These are phyloP conservation scores for Pecten maximus DNA, from an alignment of 2,888 invertebrate species.

Conservation along the genomic window DNA sequence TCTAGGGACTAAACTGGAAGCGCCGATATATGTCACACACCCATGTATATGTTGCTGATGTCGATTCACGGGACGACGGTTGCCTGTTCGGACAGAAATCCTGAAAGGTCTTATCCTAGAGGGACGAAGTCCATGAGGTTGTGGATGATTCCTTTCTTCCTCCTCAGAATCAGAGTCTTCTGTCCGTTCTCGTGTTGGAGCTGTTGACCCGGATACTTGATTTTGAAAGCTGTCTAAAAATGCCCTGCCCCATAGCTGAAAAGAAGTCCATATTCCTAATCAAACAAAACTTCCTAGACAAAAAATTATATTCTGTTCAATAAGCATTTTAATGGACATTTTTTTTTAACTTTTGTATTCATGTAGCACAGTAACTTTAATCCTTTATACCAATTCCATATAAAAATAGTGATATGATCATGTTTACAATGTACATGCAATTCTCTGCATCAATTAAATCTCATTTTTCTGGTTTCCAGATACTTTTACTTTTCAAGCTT, in stretches of 20 bases:
- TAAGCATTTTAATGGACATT: no score
- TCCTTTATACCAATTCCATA: no score
- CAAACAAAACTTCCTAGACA: no score
- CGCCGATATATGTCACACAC: constrained; percentile 53
- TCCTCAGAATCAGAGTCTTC: constrained; percentile 61
- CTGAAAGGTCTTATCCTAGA: constrained; percentile 51
- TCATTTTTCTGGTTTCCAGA: no score
- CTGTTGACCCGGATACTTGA: constrained; percentile 51
- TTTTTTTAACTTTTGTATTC: no score
- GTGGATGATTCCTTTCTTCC: constrained; percentile 59
- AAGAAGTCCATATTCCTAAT: not conserved
- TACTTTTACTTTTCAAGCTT: no score
- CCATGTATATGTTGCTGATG: constrained; percentile 66
- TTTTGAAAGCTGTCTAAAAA: constrained; percentile 69
- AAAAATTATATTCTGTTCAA: no score
- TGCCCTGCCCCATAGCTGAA: constrained; percentile 72
- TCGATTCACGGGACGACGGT: constrained; percentile 54
- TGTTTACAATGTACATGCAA: no score
- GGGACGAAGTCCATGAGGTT: constrained; percentile 52
- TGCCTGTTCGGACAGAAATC: constrained; percentile 55
- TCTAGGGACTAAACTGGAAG: no score
- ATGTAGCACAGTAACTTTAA: no score
- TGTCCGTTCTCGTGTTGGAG: constrained; percentile 38
- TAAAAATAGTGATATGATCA: no score
- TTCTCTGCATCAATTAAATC: no score